Evolutionary conservation across 2,888 invertebrate species (phyloP).

Genomic region (Pristionchus mayeri): DNA sequence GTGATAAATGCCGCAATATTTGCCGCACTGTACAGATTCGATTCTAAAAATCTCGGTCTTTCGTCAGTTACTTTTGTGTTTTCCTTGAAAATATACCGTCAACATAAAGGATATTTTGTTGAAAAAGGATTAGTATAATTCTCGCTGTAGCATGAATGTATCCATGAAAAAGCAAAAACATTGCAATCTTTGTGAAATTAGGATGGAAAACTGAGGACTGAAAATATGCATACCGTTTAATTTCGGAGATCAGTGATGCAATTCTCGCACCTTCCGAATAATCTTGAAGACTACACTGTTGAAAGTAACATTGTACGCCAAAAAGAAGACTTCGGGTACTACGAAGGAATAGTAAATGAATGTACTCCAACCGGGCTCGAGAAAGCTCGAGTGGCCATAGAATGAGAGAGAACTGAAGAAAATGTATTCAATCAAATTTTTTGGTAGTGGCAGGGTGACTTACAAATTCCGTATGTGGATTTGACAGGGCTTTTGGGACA

Average conservation of each 20-base stretch:
- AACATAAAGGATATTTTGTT: background rate
- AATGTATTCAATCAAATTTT: no score
- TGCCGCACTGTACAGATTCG: background rate
- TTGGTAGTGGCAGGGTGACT: background rate
- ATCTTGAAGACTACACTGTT: background rate
- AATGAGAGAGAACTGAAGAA: background rate
- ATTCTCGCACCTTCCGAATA: background rate
- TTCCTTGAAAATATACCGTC: background rate
- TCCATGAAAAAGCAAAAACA: background rate
- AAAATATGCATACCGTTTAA: no score
- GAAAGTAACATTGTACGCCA: background rate
- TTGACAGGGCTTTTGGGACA: background rate
- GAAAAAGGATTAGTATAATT: background rate
- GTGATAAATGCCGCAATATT: background rate
- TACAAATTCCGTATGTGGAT: background rate
- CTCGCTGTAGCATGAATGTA: background rate
- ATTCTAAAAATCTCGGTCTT: background rate
- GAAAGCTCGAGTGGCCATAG: background rate
- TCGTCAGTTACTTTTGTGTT: background rate
- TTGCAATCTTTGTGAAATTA: background rate
- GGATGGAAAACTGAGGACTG: background rate
- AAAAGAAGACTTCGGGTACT: background rate
- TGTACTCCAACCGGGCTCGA: background rate
- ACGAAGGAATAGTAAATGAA: background rate
- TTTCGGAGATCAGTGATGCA: background rate